Base-by-base conservation (phyloP, 2,113 vertebrate species). In the Halichoeres trimaculatus region DNA sequence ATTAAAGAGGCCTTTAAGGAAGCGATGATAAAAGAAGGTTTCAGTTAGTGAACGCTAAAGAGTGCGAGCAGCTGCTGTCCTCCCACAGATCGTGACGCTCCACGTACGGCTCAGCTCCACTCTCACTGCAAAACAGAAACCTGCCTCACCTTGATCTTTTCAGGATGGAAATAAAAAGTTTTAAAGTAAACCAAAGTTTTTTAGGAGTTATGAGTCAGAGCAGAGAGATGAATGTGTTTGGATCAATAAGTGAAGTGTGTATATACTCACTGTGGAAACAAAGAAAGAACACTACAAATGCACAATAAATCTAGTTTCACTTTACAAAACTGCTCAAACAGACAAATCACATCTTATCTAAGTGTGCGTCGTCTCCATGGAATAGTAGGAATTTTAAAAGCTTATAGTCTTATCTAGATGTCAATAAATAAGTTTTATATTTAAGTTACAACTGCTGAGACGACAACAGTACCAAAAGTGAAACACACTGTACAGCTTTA, bases 1-100 rank as follows among this genome's bases (percentile, higher is more conserved):
- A 66, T 70, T 58, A 43, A 70, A 69, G 40, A 17, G 1, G 60
- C 13, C 24, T 56, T 43, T 22, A 35, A 53, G 16, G 5, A 69
- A 20, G 43, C 3, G 1, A 5, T 45, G 14, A 38, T 30, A 30
- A 0, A 36, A 30, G 8, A 1, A 2, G 0, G 13, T 45, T 45
- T 16, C 6, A 45, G 10, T 41, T 3, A 30, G 30, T 2, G 9
- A 35, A 71, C 63, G 11, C 3, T 11, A 41, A 59, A 55, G 55
- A 13, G 19, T 36, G 16, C 17, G 20, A 57, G 24, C 45, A 34
- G 1, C 19, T 16, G 53, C 17, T 12, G 23, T 23, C 40, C 17
- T 30, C 7, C 14, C 50, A 8, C 34, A 54, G 38, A n/a, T 22
- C 24, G 30, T 30, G 30, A 30, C 30, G 30, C n/a, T n/a, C n/a